A percentile compares a stretch with the other conserved stretches of the same genome.
phyloP scores from a whole-genome alignment of 30 jellyfish, hydroid and myxozoan species.

The Nemopilema nomurai region DNA sequence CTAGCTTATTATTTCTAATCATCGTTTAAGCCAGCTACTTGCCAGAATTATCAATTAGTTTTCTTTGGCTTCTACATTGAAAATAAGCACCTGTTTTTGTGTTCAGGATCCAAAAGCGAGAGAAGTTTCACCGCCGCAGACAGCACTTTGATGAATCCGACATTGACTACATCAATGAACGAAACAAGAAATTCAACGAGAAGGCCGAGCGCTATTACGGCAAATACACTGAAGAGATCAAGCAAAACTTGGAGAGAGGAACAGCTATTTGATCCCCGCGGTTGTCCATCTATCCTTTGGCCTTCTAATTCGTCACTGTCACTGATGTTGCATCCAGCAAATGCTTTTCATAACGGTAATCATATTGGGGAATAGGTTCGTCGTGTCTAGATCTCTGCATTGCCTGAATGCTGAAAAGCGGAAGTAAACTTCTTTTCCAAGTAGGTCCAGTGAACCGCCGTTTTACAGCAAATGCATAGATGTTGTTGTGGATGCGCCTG shows the following conservation, averaged over 20 bases:
- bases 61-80: not conserved
- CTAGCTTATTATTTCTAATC: not conserved
- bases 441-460: too few species aligned
- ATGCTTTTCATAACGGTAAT: not conserved
- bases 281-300: not conserved
- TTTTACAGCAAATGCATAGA: too few species aligned
- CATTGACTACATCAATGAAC: slow-evolving; percentile 94
- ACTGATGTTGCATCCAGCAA: too few species aligned
- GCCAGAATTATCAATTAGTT: too few species aligned
- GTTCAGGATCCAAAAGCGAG: slow-evolving; percentile 83
- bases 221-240: slow-evolving; percentile 91
- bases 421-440: too few species aligned
- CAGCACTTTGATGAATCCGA: slow-evolving; percentile 96
- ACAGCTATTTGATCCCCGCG: slow-evolving; percentile 89
- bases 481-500: too few species aligned
- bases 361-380: not conserved
- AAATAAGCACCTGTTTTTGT: not conserved
- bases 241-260: slow-evolving; percentile 96
- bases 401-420: too few species aligned
- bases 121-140: slow-evolving; percentile 91
- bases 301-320: not conserved
- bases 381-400: too few species aligned
- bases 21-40: not conserved
- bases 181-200: slow-evolving; percentile 90
- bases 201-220: slow-evolving; percentile 97